A percentile compares a stretch with the other conserved stretches of the same genome.
Conservation (phyloP, 2,888 invertebrate species). For the Zaprionus lineosus region DNA sequence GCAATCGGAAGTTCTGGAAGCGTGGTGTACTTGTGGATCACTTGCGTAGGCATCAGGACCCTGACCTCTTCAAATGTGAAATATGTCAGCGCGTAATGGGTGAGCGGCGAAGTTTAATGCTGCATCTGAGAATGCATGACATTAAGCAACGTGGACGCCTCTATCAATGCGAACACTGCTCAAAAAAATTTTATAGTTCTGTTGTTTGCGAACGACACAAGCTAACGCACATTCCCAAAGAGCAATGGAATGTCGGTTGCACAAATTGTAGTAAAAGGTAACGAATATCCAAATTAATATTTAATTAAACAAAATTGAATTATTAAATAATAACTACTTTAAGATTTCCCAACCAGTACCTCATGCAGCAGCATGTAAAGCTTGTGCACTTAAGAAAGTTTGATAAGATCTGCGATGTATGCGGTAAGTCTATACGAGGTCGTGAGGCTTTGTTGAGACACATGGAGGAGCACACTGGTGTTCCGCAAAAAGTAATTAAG, state of each 20-base stretch:
- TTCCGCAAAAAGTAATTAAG: constrained; percentile 64
- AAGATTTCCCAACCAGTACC: constrained; percentile 76
- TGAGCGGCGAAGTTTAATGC: constrained; percentile 70
- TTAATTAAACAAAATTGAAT: no score
- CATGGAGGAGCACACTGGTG: constrained; percentile 78
- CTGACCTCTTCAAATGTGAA: constrained; percentile 79
- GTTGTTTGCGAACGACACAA: constrained; percentile 75
- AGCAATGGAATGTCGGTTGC: constrained; percentile 73
- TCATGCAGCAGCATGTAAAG: constrained; percentile 74
- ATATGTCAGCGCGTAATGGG: constrained; percentile 73
- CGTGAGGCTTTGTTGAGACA: constrained; percentile 75
- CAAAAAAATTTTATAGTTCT: constrained; percentile 76
- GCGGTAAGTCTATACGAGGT: constrained; percentile 78
- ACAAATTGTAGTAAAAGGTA: constrained; percentile 75
- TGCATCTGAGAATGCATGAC: constrained; percentile 75
- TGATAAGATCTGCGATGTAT: constrained; percentile 80
- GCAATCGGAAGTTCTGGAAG: constrained; percentile 78
- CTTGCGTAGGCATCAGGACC: constrained; percentile 77
- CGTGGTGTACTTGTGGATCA: constrained; percentile 80
- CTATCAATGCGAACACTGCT: constrained; percentile 78
- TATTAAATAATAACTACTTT: no score
- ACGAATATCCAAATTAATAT: constrained; percentile 17
- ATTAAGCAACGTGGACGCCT: constrained; percentile 65
- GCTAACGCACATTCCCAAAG: constrained; percentile 76
- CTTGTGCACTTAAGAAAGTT: constrained; percentile 78